A percentile compares a stretch with the other conserved stretches of the same genome.
These are phyloP conservation scores for Lacerta agilis DNA, from an alignment of 2,797 vertebrate species.

Conservation along the genomic window DNA sequence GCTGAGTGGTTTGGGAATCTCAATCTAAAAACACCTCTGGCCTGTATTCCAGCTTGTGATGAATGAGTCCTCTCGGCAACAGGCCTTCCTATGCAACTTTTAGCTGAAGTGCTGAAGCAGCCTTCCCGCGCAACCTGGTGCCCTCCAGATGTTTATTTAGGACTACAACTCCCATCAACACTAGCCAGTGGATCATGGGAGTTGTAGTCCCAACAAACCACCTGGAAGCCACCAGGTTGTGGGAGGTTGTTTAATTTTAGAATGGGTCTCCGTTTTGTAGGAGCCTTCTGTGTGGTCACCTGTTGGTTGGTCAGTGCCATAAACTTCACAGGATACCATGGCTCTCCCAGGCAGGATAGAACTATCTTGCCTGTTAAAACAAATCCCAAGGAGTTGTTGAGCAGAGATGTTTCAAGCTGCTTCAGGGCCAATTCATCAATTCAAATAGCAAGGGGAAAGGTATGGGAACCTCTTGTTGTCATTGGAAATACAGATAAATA, in stretches of 20 bases:
- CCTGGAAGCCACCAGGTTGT: too few relatives aligned
- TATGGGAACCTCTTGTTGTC: background rate
- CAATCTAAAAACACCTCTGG: slow-evolving; percentile 1
- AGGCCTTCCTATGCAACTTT: background rate
- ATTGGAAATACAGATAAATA: background rate
- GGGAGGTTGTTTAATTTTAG: too few relatives aligned
- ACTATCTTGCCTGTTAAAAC: background rate
- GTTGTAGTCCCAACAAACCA: too few relatives aligned
- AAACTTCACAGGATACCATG: background rate
- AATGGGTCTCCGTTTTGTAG: too few relatives aligned
- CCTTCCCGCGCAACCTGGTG: too few relatives aligned
- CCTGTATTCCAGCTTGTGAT: background rate
- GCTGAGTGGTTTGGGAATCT: slow-evolving; percentile 2
- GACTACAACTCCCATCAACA: too few relatives aligned
- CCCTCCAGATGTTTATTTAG: too few relatives aligned
- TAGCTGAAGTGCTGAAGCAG: background rate
- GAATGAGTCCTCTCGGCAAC: background rate
- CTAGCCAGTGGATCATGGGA: too few relatives aligned
- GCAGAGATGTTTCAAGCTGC: too few relatives aligned
- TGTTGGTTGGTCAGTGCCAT: background rate
- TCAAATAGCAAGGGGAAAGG: background rate
- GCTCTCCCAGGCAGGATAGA: slow-evolving; percentile 28
- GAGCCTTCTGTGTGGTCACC: background rate
- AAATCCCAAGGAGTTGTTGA: background rate
- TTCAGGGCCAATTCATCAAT: background rate